A percentile compares a stretch with the other conserved stretches of the same genome.
These are phyloP conservation scores for Apodemus agrarius DNA, from an alignment of 2,797 vertebrate species.

Conservation along the genomic window DNA sequence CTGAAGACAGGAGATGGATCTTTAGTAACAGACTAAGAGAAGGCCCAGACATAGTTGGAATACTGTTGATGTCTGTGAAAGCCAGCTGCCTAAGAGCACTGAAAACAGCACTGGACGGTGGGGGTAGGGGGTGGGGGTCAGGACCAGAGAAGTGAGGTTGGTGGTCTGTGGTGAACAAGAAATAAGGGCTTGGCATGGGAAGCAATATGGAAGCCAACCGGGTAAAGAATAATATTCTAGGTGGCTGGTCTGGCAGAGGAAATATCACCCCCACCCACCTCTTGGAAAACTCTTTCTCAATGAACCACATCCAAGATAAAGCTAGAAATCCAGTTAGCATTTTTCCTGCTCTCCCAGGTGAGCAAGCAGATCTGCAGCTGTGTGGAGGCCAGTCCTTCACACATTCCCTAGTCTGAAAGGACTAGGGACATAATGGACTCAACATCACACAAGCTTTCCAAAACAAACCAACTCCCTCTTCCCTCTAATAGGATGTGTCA, in stretches of 20 bases:
- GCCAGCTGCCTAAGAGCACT: neutral
- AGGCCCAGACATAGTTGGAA: neutral
- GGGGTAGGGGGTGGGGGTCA: no score
- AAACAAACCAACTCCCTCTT: constrained; percentile 66
- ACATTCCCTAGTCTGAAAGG: constrained; percentile 2
- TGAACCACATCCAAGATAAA: neutral
- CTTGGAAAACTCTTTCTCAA: neutral
- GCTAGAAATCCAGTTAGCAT: neutral
- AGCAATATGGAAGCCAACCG: neutral
- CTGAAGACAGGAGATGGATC: neutral
- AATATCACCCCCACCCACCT: neutral
- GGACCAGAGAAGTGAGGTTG: neutral
- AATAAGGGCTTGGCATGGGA: neutral
- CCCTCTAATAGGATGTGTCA: constrained; percentile 67
- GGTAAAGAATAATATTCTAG: neutral
- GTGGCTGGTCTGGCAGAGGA: neutral
- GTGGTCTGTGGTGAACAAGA: neutral
- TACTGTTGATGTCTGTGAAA: neutral
- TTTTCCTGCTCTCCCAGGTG: constrained; percentile 7
- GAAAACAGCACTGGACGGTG: neutral
- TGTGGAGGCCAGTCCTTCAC: neutral
- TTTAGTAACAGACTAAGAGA: neutral
- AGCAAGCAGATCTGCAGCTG: constrained; percentile 3
- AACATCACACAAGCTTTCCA: constrained; percentile 49
- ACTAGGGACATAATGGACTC: constrained; percentile 48